Conservation (phyloP, 2,113 vertebrate species). For the Aphyosemion australe region DNA sequence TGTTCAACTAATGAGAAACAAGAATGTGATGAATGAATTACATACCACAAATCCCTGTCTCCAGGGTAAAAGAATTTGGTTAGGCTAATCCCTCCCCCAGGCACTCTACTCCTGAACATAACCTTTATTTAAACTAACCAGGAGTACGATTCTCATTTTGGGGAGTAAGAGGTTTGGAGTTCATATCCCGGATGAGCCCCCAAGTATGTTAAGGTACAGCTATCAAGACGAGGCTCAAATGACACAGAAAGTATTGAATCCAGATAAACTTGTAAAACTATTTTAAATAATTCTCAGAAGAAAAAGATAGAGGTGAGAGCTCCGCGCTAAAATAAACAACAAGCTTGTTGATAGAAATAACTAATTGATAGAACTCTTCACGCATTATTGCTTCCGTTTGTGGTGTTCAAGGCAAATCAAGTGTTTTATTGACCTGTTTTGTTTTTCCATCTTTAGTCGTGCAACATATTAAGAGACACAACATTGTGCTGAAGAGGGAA, state of each 20-base stretch:
- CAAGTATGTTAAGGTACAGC: too few relatives aligned
- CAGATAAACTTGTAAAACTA: too few relatives aligned
- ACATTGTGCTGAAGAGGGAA: conserved; percentile 97
- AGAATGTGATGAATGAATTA: neutral
- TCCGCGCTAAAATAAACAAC: too few relatives aligned
- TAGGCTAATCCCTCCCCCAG: neutral
- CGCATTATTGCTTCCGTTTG: neutral
- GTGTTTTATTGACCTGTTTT: neutral
- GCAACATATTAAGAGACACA: conserved; percentile 98
- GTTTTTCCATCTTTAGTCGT: conserved; percentile 83
- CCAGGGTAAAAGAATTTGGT: neutral
- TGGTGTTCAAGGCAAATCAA: neutral
- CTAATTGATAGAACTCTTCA: too few relatives aligned
- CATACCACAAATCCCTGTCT: neutral
- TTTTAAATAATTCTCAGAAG: too few relatives aligned
- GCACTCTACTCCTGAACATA: neutral
- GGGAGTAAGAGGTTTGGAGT: too few relatives aligned
- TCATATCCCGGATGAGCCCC: too few relatives aligned
- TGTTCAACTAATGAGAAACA: neutral
- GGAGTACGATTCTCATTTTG: neutral
- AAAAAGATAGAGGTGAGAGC: too few relatives aligned
- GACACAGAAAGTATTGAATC: too few relatives aligned
- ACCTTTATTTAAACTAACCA: neutral
- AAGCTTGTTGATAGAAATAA: too few relatives aligned
- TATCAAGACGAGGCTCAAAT: too few relatives aligned